Base-by-base conservation (phyloP, 1,140 invertebrate species). In the Pristionchus pacificus region DNA sequence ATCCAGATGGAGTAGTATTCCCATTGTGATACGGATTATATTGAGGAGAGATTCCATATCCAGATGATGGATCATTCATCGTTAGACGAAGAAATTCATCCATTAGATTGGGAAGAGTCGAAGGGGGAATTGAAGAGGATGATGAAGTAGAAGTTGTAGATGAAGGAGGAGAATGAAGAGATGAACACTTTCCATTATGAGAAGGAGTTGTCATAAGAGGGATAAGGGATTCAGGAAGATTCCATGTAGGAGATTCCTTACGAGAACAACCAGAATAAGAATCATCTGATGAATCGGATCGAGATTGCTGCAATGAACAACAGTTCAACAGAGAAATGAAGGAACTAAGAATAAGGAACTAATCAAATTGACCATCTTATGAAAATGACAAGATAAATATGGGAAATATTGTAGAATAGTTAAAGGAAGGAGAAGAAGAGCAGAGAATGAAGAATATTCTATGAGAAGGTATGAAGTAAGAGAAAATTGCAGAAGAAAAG, bases 61-160 rank as follows among this genome's bases (percentile, higher is more conserved):
- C n/a, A n/a, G n/a, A n/a, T n/a, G 6, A 49, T 10, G 38, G 38
- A 19, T 49, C 38, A 49, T 6, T 49, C 6, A 49, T 19, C 6
- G 38, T 10, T 19, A 49, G 38, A 49, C 38, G 38, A 49, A 49
- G 6, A 19, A 49, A 49, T 19, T 49, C 38, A 49, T 49, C 38
- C 38, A 49, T 49, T 49, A 49, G 38, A n/a, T n/a, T 29, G 24
- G 60, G 60, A 61, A 25, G 25, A 29, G 60, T 10, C 10, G 63
- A 65, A 10, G 15, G 15, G 15, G 63, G 15, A 19, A 19, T 32
- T 29, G 63, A 65, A 19, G 63, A 29, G 63, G 63, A 65, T 32
- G 63, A 25, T n/a, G 63, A 65, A 30, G 63, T 24, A 31, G 63
- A 65, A 30, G 63, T 49, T 19, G 6, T 49, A 49, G 38, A 49